Percentiles rank a stretch among this genome's conserved stretches.
Evolutionary conservation across 2,113 vertebrate species (phyloP).

Genomic region (Athene noctua): DNA sequence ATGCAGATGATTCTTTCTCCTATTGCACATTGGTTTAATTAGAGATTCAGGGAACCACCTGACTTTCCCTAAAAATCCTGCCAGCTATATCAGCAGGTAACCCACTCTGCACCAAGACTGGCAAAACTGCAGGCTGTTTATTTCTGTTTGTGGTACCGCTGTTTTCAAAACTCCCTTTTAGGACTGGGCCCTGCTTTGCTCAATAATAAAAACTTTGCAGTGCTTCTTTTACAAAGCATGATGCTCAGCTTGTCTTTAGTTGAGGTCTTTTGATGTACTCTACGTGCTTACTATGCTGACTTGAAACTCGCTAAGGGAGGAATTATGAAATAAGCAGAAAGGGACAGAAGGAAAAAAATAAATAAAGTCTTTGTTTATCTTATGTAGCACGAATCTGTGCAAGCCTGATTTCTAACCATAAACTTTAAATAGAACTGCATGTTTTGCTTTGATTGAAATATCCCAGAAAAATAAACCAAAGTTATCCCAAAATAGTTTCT

Average conservation of each 20-base stretch:
- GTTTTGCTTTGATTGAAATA: constrained; percentile 24
- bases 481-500: constrained; percentile 15
- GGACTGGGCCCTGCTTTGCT: not conserved
- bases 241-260: not conserved
- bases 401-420: constrained; percentile 14
- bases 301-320: not conserved
- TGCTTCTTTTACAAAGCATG: not conserved
- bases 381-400: not conserved
- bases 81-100: not conserved
- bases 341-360: not conserved
- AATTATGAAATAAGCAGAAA: constrained; percentile 18
- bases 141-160: not conserved
- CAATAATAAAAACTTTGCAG: not conserved
- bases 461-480: constrained; percentile 35
- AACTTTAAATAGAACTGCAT: constrained; percentile 37
- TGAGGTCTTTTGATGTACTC: not conserved
- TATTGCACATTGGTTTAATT: not conserved
- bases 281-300: not conserved
- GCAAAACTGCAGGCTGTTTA: not conserved
- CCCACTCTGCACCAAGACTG: not conserved
- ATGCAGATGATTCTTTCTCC: not conserved
- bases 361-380: constrained; percentile 9
- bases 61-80: not conserved
- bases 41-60: not conserved
- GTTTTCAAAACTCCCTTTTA: not conserved